phyloP scores from a whole-genome alignment of 2,113 vertebrate species.

The Plestiodon gilberti region DNA sequence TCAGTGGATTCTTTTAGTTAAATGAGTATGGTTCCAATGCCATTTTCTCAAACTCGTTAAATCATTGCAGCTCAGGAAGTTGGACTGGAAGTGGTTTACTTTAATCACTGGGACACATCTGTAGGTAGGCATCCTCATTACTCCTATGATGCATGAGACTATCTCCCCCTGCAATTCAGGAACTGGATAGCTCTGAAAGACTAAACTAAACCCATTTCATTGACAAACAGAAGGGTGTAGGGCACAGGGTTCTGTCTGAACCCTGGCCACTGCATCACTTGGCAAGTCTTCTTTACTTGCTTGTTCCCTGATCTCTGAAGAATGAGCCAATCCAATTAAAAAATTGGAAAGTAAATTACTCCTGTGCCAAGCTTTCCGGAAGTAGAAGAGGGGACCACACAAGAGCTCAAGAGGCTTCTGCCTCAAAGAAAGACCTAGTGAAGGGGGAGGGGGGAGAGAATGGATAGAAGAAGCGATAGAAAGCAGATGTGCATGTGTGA shows the following conservation, averaged over 20 bases:
- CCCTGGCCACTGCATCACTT: background rate
- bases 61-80: background rate
- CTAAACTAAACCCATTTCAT: background rate
- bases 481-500: background rate
- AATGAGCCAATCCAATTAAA: background rate
- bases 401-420: background rate
- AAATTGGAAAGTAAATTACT: background rate
- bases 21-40: background rate
- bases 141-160: background rate
- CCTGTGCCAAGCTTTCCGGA: background rate
- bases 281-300: background rate
- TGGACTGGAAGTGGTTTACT: background rate
- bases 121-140: background rate
- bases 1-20: background rate
- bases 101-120: background rate
- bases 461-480: background rate
- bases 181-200: background rate
- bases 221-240: background rate
- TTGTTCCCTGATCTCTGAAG: background rate
- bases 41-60: background rate
- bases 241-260: background rate
- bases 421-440: background rate
- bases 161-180: background rate
- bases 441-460: background rate
- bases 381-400: background rate